Percentiles rank a stretch among this genome's conserved stretches.
These are phyloP conservation scores for Cataglyphis cursor DNA, from an alignment of 2,888 invertebrate species.

Conservation along the genomic window DNA sequence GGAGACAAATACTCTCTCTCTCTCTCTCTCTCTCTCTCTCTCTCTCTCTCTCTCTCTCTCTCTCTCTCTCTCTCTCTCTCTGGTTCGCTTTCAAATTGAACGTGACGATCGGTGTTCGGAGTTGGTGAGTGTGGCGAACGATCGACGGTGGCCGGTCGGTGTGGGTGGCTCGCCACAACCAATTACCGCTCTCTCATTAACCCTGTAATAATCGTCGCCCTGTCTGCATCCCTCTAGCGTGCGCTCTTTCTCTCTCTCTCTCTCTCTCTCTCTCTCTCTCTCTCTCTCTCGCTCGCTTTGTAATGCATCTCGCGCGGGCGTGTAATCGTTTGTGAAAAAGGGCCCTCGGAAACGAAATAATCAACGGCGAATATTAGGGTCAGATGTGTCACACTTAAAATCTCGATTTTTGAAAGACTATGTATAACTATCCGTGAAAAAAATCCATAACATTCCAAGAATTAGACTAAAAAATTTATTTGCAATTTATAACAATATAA, in stretches of 20 bases:
- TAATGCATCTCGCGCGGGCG: slow-evolving; percentile 15
- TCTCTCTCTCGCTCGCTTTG: background rate
- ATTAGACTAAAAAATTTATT: too few relatives aligned
- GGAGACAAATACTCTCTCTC: slow-evolving; percentile 44
- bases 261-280: background rate
- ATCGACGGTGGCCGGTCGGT: slow-evolving; percentile 69
- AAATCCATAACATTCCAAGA: too few relatives aligned
- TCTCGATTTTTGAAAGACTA: background rate
- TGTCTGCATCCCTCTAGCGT: slow-evolving; percentile 17
- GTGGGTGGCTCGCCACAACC: slow-evolving; percentile 81
- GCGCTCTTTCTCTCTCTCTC: background rate
- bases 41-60: background rate
- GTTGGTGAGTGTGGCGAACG: slow-evolving; percentile 68
- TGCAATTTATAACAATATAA: too few relatives aligned
- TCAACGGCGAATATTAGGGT: slow-evolving; percentile 21
- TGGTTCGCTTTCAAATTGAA: slow-evolving; percentile 63
- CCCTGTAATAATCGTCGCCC: slow-evolving; percentile 78
- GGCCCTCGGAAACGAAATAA: slow-evolving; percentile 53
- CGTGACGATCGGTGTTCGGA: slow-evolving; percentile 68
- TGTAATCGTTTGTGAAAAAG: slow-evolving; percentile 66
- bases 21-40: slow-evolving; percentile 14
- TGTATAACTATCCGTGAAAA: too few relatives aligned
- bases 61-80: slow-evolving; percentile 8
- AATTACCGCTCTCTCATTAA: slow-evolving; percentile 85
- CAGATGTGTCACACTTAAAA: background rate